These are phyloP conservation scores for Muscicapa adusta DNA, from an alignment of 2,113 vertebrate species.

Conservation along the genomic window DNA sequence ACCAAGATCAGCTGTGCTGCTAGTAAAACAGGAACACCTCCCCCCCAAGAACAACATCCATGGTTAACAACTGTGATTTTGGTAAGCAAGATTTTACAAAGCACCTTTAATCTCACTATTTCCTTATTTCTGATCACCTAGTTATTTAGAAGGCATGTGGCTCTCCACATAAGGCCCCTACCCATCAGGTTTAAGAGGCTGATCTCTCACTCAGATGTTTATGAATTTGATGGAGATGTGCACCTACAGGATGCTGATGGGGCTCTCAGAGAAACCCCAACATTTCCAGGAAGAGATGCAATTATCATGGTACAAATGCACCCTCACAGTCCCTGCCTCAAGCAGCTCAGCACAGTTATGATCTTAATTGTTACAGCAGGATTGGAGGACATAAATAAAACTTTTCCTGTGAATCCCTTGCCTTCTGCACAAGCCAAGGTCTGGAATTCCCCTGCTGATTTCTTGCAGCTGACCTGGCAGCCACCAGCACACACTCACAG, in stretches of 20 bases:
- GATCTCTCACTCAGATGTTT: background rate
- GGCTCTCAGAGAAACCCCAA: background rate
- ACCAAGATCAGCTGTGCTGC: background rate
- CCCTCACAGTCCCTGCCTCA: background rate
- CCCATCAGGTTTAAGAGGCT: background rate
- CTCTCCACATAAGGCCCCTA: background rate
- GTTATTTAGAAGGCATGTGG: background rate
- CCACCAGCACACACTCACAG: accelerated
- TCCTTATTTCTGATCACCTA: background rate
- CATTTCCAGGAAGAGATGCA: accelerated
- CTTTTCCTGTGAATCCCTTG: background rate
- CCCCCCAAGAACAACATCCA: background rate
- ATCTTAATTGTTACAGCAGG: background rate
- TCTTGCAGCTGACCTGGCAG: background rate
- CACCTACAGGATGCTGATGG: background rate
- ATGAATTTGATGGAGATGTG: background rate
- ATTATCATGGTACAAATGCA: background rate
- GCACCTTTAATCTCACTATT: background rate
- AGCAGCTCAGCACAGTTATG: background rate
- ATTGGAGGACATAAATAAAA: background rate
- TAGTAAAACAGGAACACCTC: accelerated
- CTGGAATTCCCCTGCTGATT: background rate
- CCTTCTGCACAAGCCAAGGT: background rate
- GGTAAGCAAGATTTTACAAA: background rate
- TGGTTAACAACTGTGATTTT: background rate